Evolutionary conservation across 2,888 invertebrate species (phyloP), one percentile per base, ranked within the genome.

Genomic region (Pollenia labialis): DNA sequence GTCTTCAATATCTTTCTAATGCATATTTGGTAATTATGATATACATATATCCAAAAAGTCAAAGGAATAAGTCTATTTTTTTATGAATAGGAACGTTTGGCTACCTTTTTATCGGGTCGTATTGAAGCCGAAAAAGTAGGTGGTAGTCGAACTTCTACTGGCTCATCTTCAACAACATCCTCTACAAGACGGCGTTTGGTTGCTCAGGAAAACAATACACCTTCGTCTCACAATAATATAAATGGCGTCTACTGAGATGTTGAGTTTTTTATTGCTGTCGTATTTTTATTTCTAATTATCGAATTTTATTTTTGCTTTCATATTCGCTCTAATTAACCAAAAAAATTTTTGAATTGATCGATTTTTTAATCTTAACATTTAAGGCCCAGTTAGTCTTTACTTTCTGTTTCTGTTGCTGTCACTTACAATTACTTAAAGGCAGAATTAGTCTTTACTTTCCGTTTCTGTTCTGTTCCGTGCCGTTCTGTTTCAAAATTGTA

Each of bases 41-140:
- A 66, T 52, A 42, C 6, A 0, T 60, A 8, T 18, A 40, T 42
- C 10, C n/a, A 14, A 50, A 14, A 52, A 58, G 54, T 44, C 40
- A 23, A 11, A 62, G 2, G 8, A 23, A 44, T 6, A 6, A 48
- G 72, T n/a, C 9, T 9, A 42, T 62, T 69, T 52, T 40, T 50
- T 46, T 54, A 6, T 62, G 48, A 56, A 62, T 89, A 96, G 96
- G 96, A 95, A 91, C 95, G 95, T 81, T 91, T 96, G 68, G 96
- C 96, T 0, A 93, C 94, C 81, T 95, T 95, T 89, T 91, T 96
- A 72, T 96, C 96, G 12, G 96, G 96, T 66, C 95, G 96, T 87
- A 95, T 96, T 75, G 95, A 95, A 90, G 94, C 95, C 0, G 95
- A 95, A 89, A 96, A 95, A 91, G 94, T 95, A 2, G 89, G 89